These are phyloP conservation scores for Protonemura montana DNA, from an alignment of 2,888 invertebrate genomes.

Conservation along the genomic window DNA sequence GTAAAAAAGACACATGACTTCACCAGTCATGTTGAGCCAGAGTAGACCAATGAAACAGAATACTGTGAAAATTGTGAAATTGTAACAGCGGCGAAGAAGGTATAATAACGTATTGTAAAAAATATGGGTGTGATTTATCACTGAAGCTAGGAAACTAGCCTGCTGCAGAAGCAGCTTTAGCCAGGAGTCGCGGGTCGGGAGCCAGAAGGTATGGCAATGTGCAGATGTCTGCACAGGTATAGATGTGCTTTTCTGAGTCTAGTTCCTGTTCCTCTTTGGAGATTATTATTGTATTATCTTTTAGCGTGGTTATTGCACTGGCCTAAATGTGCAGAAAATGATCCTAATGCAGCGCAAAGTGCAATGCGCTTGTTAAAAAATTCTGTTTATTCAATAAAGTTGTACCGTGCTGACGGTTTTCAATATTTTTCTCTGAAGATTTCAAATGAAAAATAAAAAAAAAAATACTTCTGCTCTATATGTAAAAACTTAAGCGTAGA, in stretches of 20 bases:
- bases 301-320: too few relatives aligned
- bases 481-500: constrained; percentile 24
- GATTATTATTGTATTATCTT: too few relatives aligned
- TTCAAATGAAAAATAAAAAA: not conserved
- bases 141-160: constrained; percentile 3
- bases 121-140: constrained; percentile 29
- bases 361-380: not conserved
- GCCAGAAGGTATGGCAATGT: too few relatives aligned
- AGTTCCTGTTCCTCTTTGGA: too few relatives aligned
- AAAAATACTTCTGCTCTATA: not conserved
- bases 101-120: not conserved
- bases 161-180: not conserved
- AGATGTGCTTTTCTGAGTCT: too few relatives aligned
- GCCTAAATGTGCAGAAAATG: too few relatives aligned
- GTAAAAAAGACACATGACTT: not conserved
- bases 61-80: constrained; percentile 12
- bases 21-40: not conserved
- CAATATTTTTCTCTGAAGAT: not conserved
- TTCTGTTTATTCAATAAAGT: not conserved
- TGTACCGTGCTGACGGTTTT: not conserved
- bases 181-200: too few relatives aligned
- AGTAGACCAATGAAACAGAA: constrained; percentile 16
- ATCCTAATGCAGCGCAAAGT: too few relatives aligned
- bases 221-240: too few relatives aligned
- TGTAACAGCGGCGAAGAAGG: not conserved